Evolutionary conservation across 2,113 vertebrate genomes (phyloP), one percentile per base, ranked within the genome.

Genomic region (Nymphicus hollandicus): DNA sequence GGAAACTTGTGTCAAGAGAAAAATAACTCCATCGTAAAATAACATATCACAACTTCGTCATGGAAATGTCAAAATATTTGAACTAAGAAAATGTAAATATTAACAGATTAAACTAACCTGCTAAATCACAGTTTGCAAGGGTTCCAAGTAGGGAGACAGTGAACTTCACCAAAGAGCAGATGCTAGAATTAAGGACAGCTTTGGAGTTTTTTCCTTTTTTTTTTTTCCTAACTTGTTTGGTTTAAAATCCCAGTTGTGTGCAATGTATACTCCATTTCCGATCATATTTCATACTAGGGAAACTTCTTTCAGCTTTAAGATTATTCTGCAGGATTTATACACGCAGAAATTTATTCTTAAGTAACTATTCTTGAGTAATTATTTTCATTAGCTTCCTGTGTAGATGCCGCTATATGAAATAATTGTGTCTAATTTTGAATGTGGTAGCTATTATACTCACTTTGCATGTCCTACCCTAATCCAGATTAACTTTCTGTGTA

Each of bases 31-130:
- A 9, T 88, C 79, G 17, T 88, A 88, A 94, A 90, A 68, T 43
- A 93, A 46, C 71, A 86, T 83, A 95, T 56, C 29, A 64, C 43
- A 94, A 81, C 66, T 92, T 66, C 2, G 12, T 95, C 64, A 83
- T 7, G 81, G 79, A 89, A 89, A 93, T 83, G 69, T 70, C 92
- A 86, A 96, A 97, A 96, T 96, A 97, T 96, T 96, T 97, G 44
- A 95, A 88, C 31, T 47, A 86, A 89, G 53, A 71, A 81, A 91
- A 91, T 22, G n/a, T 92, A 88, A 96, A 97, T 89, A 96, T 95
- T 91, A 88, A 86, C 5, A 24, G 65, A 86, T 84, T 61, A 93
- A 92, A 79, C 78, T 84, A 82, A 76, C 35, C 10, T 93, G 74
- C 63, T 77, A 96, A 94, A 80, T 68, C 10, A 9, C 46, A 72